Percentiles rank a stretch among this genome's conserved stretches.
These are phyloP conservation scores for Homarus gammarus DNA, from an alignment of 2,888 invertebrate species.

Conservation along the genomic window DNA sequence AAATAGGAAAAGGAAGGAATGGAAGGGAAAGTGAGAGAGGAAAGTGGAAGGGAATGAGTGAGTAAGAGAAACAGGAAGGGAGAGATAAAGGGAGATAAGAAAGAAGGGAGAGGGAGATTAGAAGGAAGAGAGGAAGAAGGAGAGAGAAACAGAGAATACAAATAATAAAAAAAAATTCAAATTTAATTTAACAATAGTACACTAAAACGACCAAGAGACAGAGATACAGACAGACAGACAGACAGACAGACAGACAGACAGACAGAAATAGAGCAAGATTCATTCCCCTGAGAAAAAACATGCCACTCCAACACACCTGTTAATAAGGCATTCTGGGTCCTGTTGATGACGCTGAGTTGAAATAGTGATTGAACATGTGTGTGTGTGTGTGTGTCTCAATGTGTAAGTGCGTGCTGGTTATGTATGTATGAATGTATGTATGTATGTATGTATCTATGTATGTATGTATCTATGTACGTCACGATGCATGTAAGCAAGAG, in stretches of 20 bases:
- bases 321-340: not conserved
- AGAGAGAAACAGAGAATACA: too few relatives aligned
- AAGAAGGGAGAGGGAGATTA: not conserved
- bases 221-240: not conserved
- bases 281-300: not conserved
- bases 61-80: not conserved
- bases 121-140: not conserved
- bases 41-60: too few relatives aligned
- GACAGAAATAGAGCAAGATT: not conserved
- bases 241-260: not conserved
- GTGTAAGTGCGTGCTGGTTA: not conserved
- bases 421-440: too few relatives aligned
- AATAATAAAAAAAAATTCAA: too few relatives aligned
- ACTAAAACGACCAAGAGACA: too few relatives aligned
- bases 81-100: not conserved
- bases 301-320: too few relatives aligned
- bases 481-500: too few relatives aligned
- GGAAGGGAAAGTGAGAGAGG: not conserved
- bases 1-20: not conserved
- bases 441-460: constrained; percentile 1
- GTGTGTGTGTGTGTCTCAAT: not conserved
- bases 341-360: not conserved
- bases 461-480: not conserved
- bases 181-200: too few relatives aligned
- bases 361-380: not conserved